Evolutionary conservation across 2,797 vertebrate genomes (phyloP).

Genomic region (Phataginus tetradactyla): DNA sequence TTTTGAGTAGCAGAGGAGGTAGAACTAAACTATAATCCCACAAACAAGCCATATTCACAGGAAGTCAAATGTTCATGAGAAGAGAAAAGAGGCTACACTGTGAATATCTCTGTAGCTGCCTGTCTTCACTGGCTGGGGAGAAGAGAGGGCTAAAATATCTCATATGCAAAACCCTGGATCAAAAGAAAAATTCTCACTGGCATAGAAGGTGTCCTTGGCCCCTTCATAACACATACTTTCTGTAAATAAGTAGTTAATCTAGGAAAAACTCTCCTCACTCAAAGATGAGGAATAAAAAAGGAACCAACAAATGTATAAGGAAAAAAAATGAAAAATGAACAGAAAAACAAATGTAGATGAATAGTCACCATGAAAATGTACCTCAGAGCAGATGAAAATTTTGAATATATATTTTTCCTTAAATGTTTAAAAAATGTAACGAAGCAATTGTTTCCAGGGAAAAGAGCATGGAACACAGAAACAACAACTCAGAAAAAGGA

Average conservation of each 20-base stretch:
- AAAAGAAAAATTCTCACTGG: not conserved
- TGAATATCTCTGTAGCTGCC: not conserved
- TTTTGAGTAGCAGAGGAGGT: not conserved
- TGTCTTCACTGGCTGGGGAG: not conserved
- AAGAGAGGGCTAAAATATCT: not conserved
- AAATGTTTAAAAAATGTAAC: not conserved
- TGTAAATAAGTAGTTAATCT: not conserved
- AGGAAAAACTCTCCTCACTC: not conserved
- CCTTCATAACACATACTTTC: not conserved
- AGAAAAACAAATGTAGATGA: not conserved
- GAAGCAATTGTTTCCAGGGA: not conserved
- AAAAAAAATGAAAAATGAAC: not conserved
- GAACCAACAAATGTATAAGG: not conserved
- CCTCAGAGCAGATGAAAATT: not conserved
- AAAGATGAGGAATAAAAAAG: not conserved
- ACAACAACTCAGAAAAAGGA: not conserved
- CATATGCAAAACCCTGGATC: not conserved
- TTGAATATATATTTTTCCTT: not conserved
- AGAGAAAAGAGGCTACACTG: not conserved
- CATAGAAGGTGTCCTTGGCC: not conserved
- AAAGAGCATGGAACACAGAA: not conserved
- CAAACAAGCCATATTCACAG: not conserved
- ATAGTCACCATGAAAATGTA: not conserved
- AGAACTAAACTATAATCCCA: not conserved
- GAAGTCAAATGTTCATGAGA: not conserved